Percentiles rank a stretch among this genome's conserved stretches.
These are phyloP conservation scores for Salvator merianae DNA, from an alignment of 2,113 vertebrate species.

Conservation along the genomic window DNA sequence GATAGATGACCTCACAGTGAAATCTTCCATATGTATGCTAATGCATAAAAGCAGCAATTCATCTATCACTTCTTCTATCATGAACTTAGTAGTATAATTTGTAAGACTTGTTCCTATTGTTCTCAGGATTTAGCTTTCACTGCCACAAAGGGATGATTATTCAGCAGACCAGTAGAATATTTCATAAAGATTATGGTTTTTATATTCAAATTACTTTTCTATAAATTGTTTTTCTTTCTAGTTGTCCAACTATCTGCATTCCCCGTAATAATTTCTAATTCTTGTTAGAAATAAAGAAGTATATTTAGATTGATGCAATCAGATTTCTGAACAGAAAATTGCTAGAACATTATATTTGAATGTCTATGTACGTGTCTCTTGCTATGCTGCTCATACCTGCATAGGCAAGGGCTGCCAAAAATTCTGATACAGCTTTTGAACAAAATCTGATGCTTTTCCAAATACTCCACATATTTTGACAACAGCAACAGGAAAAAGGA, in stretches of 20 bases:
- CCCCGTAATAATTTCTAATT: background rate
- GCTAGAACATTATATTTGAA: slow-evolving; percentile 5
- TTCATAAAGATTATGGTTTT: slow-evolving; percentile 41
- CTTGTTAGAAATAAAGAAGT: background rate
- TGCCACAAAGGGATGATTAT: slow-evolving; percentile 37
- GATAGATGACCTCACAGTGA: background rate
- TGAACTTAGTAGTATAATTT: slow-evolving; percentile 36
- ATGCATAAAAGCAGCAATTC: background rate
- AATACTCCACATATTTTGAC: too few species aligned
- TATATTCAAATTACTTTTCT: slow-evolving; percentile 43
- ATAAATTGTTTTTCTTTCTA: background rate
- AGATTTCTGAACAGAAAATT: background rate
- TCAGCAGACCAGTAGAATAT: slow-evolving; percentile 38
- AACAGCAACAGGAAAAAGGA: too few species aligned
- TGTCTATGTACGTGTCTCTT: background rate
- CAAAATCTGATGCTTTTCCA: too few species aligned
- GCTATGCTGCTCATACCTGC: background rate
- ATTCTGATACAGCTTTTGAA: too few species aligned
- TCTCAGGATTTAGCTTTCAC: slow-evolving; percentile 44
- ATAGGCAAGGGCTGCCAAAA: too few species aligned
- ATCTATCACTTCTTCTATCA: slow-evolving; percentile 24
- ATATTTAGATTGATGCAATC: background rate
- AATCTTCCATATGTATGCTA: background rate
- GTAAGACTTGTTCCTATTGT: slow-evolving; percentile 35
- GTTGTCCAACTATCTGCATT: background rate